These are phyloP conservation scores for Hylyphantes graminicola DNA, from an alignment of 1,140 invertebrate genomes.

Conservation along the genomic window DNA sequence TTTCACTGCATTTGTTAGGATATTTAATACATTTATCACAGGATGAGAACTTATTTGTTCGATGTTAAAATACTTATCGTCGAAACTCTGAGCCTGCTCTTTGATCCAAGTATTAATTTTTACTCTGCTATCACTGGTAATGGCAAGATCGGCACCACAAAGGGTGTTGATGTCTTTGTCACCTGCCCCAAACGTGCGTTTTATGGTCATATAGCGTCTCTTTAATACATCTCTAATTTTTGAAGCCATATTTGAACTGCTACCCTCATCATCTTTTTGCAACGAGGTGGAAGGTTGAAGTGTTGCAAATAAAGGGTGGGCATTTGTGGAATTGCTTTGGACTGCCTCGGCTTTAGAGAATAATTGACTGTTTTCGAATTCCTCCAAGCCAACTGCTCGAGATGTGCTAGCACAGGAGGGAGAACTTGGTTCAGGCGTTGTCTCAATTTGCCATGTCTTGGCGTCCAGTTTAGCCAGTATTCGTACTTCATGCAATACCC, in stretches of 20 bases:
- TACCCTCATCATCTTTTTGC: conserved; percentile 27
- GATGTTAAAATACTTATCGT: conserved; percentile 71
- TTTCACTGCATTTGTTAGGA: conserved; percentile 79
- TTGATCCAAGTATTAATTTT: conserved; percentile 93
- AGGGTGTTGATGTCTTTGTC: conserved; percentile 12
- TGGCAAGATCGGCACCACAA: conserved; percentile 70
- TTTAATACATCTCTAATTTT: conserved; percentile 48
- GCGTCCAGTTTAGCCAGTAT: conserved; percentile 77
- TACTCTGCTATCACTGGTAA: conserved; percentile 81
- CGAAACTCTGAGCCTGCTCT: conserved; percentile 82
- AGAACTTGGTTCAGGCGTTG: conserved; percentile 6
- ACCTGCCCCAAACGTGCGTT: conserved; percentile 34
- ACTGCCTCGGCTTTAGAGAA: conserved; percentile 8
- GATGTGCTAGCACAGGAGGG: not conserved
- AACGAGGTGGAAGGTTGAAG: not conserved
- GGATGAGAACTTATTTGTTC: conserved; percentile 72
- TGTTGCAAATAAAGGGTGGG: not conserved
- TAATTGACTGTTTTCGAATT: not conserved
- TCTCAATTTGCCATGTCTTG: conserved; percentile 40
- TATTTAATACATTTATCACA: conserved; percentile 79
- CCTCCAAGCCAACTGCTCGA: not conserved
- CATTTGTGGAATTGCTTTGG: not conserved
- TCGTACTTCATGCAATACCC: conserved; percentile 90
- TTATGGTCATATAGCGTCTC: conserved; percentile 31
- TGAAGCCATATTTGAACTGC: conserved; percentile 17